Base-by-base conservation (phyloP, 2,797 vertebrate genomes). In the Centroberyx gerrardi region DNA sequence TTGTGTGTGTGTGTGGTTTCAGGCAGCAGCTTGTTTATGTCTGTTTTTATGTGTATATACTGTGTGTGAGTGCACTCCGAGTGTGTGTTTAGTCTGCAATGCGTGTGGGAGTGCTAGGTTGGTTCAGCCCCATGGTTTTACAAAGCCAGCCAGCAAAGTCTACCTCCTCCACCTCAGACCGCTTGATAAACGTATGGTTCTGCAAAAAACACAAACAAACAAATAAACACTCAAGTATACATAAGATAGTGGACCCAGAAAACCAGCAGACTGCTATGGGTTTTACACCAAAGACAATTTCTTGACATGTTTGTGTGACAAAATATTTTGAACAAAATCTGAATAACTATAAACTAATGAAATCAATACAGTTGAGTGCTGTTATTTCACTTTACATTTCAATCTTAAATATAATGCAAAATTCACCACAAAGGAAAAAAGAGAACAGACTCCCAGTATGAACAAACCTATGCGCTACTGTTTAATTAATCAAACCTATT, bases 91-190 rank as follows among this genome's bases (percentile, higher is more conserved):
- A 92, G 55, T 96, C 68, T 10, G 96, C 84, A 1, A 91, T 89
- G 44, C 92, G 94, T 7, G 96, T 97, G 59, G 96, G 96, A 0
- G 96, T 97, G 89, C 94, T 94, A 80, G 96, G 96, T 85, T 96
- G 96, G 90, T 96, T 94, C 60, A 97, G 78, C 61, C 94, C 92
- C 93, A 96, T 94, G 0, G 96, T 97, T 89, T 91, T 94, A 84
- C 97, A 97, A 59, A 97, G 83, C 96, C 97, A 97, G 80, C 96
- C 97, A 0, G 95, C 96, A 6, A 97, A 97, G 89, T 98, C 96
- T 78, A 97, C 95, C 80, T 96, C 96, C 82, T 97, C 96, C 70
- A 90, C 95, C 76, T 97, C 96, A 0, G 97, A 95, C 63, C 96
- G 95, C 62, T 97, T 97, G 90, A 97, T 96, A 85, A 97, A 98